Conservation (phyloP, 2,888 invertebrate species). For the Siphlonurus alternatus region DNA sequence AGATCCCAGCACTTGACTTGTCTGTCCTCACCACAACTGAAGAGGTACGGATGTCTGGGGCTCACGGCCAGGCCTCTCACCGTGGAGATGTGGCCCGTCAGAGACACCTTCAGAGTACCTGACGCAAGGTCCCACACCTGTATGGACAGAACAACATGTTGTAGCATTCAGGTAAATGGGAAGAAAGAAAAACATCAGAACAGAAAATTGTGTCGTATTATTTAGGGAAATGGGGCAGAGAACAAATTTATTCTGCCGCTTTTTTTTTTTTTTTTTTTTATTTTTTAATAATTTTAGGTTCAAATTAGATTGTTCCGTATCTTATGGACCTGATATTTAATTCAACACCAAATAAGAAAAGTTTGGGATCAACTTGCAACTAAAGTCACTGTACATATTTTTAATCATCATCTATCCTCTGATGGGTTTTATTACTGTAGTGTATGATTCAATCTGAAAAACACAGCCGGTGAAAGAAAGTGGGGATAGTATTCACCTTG, state of each 20-base stretch:
- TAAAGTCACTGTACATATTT: too few relatives aligned
- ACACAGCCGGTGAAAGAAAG: too few relatives aligned
- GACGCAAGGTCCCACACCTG: constrained; percentile 94
- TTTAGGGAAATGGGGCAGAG: neutral
- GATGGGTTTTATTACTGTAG: too few relatives aligned
- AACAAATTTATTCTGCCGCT: neutral
- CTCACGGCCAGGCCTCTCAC: constrained; percentile 93
- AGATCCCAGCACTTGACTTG: constrained; percentile 99
- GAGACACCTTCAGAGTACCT: constrained; percentile 87
- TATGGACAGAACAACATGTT: constrained; percentile 6
- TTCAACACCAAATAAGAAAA: too few relatives aligned
- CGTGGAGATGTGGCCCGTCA: constrained; percentile 97
- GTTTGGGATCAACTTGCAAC: too few relatives aligned
- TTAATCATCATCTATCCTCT: too few relatives aligned
- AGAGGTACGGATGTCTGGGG: constrained; percentile 87
- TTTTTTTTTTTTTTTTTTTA: too few relatives aligned
- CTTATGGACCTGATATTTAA: too few relatives aligned
- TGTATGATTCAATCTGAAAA: too few relatives aligned
- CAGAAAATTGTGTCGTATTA: neutral
- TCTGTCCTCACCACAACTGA: constrained; percentile 97
- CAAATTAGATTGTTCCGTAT: too few relatives aligned
- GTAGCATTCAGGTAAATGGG: neutral
- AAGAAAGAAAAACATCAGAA: constrained; percentile 3
- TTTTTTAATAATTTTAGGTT: too few relatives aligned
- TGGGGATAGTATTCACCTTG: too few relatives aligned